Percentiles rank a stretch among this genome's conserved stretches.
These are phyloP conservation scores for Oreochromis niloticus DNA, from an alignment of 2,113 vertebrate species.

Conservation along the genomic window DNA sequence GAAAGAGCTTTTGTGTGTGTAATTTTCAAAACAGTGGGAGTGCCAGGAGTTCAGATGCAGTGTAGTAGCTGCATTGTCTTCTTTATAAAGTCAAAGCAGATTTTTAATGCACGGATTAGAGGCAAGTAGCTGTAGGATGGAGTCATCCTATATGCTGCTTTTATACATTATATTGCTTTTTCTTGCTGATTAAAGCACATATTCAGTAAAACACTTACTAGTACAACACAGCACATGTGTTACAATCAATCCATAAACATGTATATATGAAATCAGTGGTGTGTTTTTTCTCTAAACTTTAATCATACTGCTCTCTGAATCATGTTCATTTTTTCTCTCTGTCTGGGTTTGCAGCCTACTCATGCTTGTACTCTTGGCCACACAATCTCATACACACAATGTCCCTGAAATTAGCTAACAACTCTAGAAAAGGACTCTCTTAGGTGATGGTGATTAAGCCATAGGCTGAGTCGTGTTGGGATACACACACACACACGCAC, in stretches of 20 bases:
- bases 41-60: not conserved
- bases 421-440: conserved; percentile 5
- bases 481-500: conserved; percentile 5
- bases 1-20: not conserved
- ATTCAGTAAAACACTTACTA: not conserved
- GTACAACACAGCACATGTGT: not conserved
- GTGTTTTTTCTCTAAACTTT: not conserved
- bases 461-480: not conserved
- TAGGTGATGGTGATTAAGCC: conserved; percentile 30
- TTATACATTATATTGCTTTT: not conserved
- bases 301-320: not conserved
- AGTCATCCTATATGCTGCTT: not conserved
- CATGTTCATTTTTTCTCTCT: not conserved
- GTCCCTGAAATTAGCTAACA: conserved; percentile 27
- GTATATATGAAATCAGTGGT: not conserved
- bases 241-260: not conserved
- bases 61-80: not conserved
- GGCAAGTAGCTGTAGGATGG: not conserved
- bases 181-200: not conserved
- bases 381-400: not conserved
- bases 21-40: not conserved
- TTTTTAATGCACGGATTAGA: not conserved
- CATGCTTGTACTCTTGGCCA: not conserved
- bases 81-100: conserved; percentile 9
- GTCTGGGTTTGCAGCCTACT: not conserved